Conservation (phyloP, 2,113 vertebrate species). For the Thinocorus orbignyianus region DNA sequence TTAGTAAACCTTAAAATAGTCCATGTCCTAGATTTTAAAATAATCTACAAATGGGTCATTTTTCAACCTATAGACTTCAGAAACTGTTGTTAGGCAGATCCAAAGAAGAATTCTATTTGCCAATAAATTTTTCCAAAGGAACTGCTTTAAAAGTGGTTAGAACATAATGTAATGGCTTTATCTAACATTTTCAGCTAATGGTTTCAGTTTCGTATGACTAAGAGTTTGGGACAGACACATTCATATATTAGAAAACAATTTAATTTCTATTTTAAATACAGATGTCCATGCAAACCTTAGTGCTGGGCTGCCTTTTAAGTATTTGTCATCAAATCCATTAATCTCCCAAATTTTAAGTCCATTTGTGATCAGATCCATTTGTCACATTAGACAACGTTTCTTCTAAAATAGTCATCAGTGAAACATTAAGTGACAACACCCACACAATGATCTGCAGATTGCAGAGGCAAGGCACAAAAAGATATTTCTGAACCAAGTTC, state of each 20-base stretch:
- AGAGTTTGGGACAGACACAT: constrained; percentile 42
- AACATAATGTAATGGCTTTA: constrained; percentile 48
- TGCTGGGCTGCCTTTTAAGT: not conserved
- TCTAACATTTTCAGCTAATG: constrained; percentile 21
- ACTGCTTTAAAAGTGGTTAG: constrained; percentile 17
- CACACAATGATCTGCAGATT: not conserved
- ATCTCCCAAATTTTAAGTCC: not conserved
- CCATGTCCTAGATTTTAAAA: not conserved
- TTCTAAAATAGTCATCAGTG: not conserved
- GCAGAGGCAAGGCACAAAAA: not conserved
- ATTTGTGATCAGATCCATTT: constrained; percentile 27
- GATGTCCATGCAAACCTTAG: not conserved
- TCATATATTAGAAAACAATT: constrained; percentile 58
- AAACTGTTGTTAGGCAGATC: not conserved
- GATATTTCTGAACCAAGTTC: not conserved
- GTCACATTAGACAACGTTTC: not conserved
- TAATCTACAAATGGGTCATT: constrained; percentile 51
- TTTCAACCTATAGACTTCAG: constrained; percentile 14
- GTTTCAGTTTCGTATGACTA: constrained; percentile 20
- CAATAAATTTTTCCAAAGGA: constrained; percentile 32
- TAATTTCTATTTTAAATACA: constrained; percentile 21
- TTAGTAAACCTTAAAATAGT: constrained; percentile 47
- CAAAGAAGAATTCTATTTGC: constrained; percentile 30
- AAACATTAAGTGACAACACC: not conserved
- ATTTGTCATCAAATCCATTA: constrained; percentile 42